Evolutionary conservation across 1,140 invertebrate species (phyloP).

Genomic region (Drosophila nasuta): DNA sequence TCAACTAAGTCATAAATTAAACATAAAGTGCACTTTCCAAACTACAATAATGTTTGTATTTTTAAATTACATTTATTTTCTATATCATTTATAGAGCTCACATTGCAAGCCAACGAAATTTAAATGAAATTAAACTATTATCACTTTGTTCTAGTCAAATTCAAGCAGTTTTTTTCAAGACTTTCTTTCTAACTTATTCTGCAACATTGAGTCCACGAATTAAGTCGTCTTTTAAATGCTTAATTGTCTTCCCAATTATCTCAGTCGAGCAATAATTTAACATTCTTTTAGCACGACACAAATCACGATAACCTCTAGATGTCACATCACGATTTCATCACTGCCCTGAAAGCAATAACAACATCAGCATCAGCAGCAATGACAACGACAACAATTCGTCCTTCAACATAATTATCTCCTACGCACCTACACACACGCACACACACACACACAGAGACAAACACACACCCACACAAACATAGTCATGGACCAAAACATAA

Average conservation of each 20-base stretch:
- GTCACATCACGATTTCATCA: constrained; percentile 10
- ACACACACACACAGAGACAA: constrained; percentile 2
- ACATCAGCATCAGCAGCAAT: constrained; percentile 1
- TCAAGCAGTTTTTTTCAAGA: no score
- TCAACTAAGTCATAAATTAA: not conserved
- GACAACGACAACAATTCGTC: constrained; percentile 17
- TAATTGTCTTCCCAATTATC: not conserved
- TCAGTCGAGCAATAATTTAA: not conserved
- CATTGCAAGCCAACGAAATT: no score
- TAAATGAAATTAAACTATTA: no score
- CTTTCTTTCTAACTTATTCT: not conserved
- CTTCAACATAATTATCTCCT: constrained; percentile 55
- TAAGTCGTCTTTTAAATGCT: not conserved
- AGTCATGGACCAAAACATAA: constrained; percentile 27
- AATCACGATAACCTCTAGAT: constrained; percentile 24
- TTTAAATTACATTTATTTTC: not conserved
- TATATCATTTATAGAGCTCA: no score
- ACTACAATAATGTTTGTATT: not conserved
- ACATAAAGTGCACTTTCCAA: not conserved
- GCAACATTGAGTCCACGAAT: not conserved
- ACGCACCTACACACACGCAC: constrained; percentile 24
- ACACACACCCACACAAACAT: constrained; percentile 1
- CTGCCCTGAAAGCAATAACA: constrained; percentile 4
- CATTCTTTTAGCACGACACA: not conserved
- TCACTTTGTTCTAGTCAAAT: no score